phyloP scores from a whole-genome alignment of 2,888 invertebrate genomes.

The Fragum sueziense region DNA sequence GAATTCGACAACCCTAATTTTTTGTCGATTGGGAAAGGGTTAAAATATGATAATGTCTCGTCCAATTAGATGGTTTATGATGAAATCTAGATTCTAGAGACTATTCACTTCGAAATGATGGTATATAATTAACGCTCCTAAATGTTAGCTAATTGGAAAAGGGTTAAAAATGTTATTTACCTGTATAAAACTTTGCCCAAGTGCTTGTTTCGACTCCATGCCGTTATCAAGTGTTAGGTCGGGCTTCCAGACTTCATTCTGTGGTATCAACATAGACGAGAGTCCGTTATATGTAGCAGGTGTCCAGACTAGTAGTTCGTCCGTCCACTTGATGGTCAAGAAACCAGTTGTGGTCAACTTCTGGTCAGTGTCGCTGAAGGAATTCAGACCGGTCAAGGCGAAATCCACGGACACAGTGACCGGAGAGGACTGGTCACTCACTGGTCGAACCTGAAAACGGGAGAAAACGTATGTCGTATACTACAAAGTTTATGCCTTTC shows the following conservation, averaged over 20 bases:
- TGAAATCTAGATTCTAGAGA: too few relatives aligned
- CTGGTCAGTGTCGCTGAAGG: constrained; percentile 57
- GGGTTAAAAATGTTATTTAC: too few relatives aligned
- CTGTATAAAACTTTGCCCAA: constrained; percentile 61
- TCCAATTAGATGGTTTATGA: too few relatives aligned
- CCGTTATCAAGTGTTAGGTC: constrained; percentile 64
- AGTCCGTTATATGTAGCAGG: constrained; percentile 49
- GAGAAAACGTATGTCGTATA: too few relatives aligned
- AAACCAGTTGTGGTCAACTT: constrained; percentile 58
- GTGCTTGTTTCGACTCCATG: constrained; percentile 47
- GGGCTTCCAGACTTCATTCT: constrained; percentile 65
- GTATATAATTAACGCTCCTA: too few relatives aligned
- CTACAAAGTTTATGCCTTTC: too few relatives aligned
- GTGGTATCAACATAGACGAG: constrained; percentile 53
- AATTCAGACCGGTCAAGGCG: constrained; percentile 59
- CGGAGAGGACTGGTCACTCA: constrained; percentile 46
- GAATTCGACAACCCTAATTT: too few relatives aligned
- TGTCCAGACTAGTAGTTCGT: constrained; percentile 58
- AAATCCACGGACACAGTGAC: constrained; percentile 54
- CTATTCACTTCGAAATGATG: too few relatives aligned
- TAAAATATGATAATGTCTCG: too few relatives aligned
- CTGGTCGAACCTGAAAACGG: constrained; percentile 53
- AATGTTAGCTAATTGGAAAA: too few relatives aligned
- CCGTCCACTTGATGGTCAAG: constrained; percentile 58
- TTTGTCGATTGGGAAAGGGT: too few relatives aligned